phyloP scores from a whole-genome alignment of 2,797 vertebrate species.

The Carduelis carduelis region DNA sequence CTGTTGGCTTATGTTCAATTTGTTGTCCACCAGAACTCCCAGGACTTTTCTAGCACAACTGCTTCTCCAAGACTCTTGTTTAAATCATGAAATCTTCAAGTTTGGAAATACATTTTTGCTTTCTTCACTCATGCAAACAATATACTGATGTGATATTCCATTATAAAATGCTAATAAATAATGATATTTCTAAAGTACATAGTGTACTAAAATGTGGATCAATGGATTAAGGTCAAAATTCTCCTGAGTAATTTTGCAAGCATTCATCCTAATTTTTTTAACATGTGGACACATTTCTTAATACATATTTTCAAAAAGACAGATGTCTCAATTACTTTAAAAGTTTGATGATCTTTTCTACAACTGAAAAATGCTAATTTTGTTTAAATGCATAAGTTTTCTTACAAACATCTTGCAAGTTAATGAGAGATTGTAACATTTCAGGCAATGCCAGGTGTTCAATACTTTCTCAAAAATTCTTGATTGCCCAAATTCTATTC shows the following conservation, averaged over 20 bases:
- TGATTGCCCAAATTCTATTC: conserved; percentile 14
- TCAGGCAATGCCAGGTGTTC: conserved; percentile 19
- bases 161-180: not conserved
- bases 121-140: conserved; percentile 1
- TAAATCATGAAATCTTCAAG: not conserved
- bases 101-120: not conserved
- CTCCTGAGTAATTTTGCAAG: not conserved
- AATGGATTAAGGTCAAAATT: conserved; percentile 16
- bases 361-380: conserved; percentile 41
- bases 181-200: not conserved
- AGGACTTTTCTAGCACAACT: not conserved
- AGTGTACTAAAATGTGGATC: not conserved
- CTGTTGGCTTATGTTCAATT: not conserved
- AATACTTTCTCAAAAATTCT: not conserved
- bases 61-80: not conserved
- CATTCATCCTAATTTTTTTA: conserved; percentile 39
- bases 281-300: conserved; percentile 9
- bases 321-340: not conserved
- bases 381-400: conserved; percentile 29
- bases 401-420: conserved; percentile 50
- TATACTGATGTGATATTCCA: not conserved
- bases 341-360: not conserved
- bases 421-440: conserved; percentile 3
- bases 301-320: not conserved
- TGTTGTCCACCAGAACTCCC: not conserved